Evolutionary conservation across 30 jellyfish, hydroid and myxozoan genomes (phyloP), one percentile per base, ranked within the genome.

Genomic region (Cassiopea xamachana): DNA sequence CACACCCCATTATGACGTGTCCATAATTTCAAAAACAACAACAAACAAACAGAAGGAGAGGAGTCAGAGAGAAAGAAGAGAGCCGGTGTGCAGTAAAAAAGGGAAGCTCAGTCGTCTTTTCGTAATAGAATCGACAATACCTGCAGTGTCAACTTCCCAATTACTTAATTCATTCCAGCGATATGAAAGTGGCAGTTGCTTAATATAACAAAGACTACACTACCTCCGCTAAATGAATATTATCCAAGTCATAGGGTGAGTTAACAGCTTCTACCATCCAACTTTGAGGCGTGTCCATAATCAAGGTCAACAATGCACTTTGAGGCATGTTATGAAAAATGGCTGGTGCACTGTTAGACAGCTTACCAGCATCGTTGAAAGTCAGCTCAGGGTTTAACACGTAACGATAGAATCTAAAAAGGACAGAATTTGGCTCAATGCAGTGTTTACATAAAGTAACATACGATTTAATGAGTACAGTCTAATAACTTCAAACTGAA

Each of bases 241-340:
- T 95, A 60, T 95, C 99, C 59, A 95, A 88, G 62, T 95, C 99
- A 48, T 84, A 96, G 58, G 93, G 96, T 2, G 99, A 95, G 55
- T 91, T 82, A 55, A 77, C 96, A 7, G 99, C 98, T 85, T 87
- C 98, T 9, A 95, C 94, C 95, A 95, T 82, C 99, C 99, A 95
- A 75, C 97, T 88, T 18, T 84, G 95, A 7, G 99, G 98, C 14
- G 99, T 95, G 84, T 95, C 99, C 98, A 92, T 91, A 73, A 72
- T 92, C 64, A 95, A 87, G 46, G 99, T 95, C 14, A 91, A 91
- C 46, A 95, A 75, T 14, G 97, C 99, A 45, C 97, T 70, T 71
- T 91, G 98, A 5, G 99, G 99, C 96, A 95, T 81, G 79, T 86
- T 80, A 70, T 69, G 85, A 86, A 95, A 95, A 49, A 92, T 80